Evolutionary conservation across 2,113 vertebrate genomes (phyloP).

Genomic region (Mesitornis unicolor): DNA sequence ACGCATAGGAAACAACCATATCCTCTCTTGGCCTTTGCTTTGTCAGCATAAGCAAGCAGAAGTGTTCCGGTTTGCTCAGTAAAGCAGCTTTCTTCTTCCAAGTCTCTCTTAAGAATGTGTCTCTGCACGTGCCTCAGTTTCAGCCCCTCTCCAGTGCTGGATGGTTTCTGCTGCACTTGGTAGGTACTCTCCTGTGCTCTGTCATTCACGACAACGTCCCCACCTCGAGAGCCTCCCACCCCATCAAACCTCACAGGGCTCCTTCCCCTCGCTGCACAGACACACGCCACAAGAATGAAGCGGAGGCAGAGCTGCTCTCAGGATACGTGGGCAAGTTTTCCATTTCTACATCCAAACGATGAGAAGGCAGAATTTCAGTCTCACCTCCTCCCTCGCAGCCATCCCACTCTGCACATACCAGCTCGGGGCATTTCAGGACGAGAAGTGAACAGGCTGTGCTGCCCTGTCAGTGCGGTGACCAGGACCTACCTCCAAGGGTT

Average conservation of each 20-base stretch:
- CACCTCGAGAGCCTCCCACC: not conserved
- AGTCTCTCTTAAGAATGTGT: not conserved
- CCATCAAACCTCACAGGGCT: not conserved
- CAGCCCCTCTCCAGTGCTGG: not conserved
- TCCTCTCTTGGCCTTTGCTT: not conserved
- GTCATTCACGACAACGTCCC: not conserved
- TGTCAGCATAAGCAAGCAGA: not conserved
- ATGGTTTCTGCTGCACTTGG: not conserved
- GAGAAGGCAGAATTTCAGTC: not conserved
- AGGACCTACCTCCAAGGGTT: constrained; percentile 85
- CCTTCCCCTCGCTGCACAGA: not conserved
- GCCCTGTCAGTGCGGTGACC: not conserved
- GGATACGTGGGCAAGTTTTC: not conserved
- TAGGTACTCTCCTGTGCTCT: not conserved
- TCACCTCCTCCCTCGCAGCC: not conserved
- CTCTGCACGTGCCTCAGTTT: not conserved
- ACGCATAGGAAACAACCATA: not conserved
- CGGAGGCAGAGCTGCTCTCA: not conserved
- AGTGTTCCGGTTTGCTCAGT: not conserved
- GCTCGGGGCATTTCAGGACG: not conserved
- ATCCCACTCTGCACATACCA: not conserved
- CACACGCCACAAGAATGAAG: not conserved
- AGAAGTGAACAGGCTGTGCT: not conserved
- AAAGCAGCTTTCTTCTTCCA: not conserved
- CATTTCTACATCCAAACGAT: not conserved